phyloP scores from a whole-genome alignment of 2,113 vertebrate species.

The Pyrgilauda ruficollis region DNA sequence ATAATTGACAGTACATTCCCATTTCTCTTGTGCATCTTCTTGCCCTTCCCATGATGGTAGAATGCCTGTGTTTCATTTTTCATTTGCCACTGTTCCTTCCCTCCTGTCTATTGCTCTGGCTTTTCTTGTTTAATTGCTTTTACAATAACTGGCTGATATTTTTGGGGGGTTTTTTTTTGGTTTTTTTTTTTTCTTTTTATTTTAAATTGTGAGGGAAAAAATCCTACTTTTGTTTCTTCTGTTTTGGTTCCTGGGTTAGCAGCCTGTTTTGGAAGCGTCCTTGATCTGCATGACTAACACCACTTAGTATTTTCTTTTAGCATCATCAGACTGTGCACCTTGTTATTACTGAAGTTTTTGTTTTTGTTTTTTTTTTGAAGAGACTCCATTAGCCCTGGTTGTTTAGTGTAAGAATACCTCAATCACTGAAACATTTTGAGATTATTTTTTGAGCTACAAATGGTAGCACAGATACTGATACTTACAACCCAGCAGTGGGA shows the following conservation, averaged over 20 bases:
- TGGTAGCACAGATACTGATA: background rate
- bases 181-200: background rate
- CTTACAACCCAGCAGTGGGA: background rate
- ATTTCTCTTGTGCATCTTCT: background rate
- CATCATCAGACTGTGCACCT: background rate
- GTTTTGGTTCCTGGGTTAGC: background rate
- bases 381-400: background rate
- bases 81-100: background rate
- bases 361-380: background rate
- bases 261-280: background rate
- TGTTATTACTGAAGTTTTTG: background rate
- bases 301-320: background rate
- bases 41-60: background rate
- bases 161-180: too few species aligned
- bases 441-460: background rate
- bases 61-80: background rate
- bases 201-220: background rate
- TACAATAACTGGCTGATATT: background rate
- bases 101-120: background rate
- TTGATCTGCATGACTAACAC: background rate
- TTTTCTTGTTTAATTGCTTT: background rate
- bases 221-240: background rate
- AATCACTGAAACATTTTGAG: background rate
- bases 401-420: background rate
- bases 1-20: background rate